These are phyloP conservation scores for Furcifer pardalis DNA, from an alignment of 2,797 vertebrate genomes.

Conservation along the genomic window DNA sequence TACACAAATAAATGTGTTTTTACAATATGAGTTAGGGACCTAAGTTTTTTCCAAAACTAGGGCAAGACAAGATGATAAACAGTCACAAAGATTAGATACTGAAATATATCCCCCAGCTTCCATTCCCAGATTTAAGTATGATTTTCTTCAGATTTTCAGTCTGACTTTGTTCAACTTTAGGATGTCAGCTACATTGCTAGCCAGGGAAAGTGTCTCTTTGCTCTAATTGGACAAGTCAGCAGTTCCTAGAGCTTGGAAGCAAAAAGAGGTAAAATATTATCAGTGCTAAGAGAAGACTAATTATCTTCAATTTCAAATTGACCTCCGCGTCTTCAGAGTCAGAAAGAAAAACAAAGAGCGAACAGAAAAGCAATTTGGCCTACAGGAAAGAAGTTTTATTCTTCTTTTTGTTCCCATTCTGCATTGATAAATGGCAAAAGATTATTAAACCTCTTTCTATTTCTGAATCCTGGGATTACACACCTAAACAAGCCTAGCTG, in stretches of 20 bases:
- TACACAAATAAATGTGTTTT: background rate
- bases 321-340: background rate
- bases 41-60: background rate
- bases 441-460: background rate
- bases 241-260: conserved; percentile 10
- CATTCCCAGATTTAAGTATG: too few relatives aligned
- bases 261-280: conserved; percentile 10
- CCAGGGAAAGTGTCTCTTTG: background rate
- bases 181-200: background rate
- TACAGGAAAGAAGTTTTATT: background rate
- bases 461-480: background rate
- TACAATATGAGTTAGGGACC: background rate
- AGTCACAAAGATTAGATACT: background rate
- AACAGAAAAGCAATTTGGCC: background rate
- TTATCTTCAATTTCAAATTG: background rate
- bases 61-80: background rate
- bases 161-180: too few relatives aligned
- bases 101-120: too few relatives aligned
- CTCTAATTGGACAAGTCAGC: background rate
- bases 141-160: too few relatives aligned
- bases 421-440: background rate
- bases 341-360: background rate
- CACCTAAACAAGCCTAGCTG: background rate
- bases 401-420: background rate
- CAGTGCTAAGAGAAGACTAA: conserved; percentile 16